A percentile compares a stretch with the other conserved stretches of the same genome.
phyloP scores from a whole-genome alignment of 2,797 vertebrate genomes.

The Enteromius radiatus region DNA sequence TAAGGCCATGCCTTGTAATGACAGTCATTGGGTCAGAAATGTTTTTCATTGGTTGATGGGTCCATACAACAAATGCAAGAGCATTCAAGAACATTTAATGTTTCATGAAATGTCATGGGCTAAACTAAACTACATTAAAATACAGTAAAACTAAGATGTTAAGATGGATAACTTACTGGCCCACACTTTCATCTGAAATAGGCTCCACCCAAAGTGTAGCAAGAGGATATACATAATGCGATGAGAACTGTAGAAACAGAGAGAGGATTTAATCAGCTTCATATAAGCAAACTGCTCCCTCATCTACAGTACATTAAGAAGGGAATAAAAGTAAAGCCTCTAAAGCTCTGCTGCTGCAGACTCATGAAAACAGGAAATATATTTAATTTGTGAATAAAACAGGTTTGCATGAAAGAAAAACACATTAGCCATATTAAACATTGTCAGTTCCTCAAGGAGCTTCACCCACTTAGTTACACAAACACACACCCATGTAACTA shows the following conservation, averaged over 20 bases:
- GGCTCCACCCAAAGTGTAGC: constrained; percentile 93
- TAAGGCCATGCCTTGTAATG: constrained; percentile 84
- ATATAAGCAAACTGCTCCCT: constrained; percentile 12
- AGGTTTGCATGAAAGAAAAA: background rate
- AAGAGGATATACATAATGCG: constrained; percentile 89
- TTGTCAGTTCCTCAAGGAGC: background rate
- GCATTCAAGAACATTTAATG: background rate
- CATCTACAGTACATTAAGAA: background rate
- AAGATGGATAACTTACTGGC: constrained; percentile 82
- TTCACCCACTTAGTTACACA: background rate
- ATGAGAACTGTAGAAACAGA: constrained; percentile 85
- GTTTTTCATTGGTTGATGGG: background rate
- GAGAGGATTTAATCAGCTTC: background rate
- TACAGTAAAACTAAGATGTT: background rate
- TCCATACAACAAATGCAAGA: background rate
- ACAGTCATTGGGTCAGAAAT: background rate
- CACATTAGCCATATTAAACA: background rate
- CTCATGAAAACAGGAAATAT: background rate
- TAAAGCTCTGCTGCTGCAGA: background rate
- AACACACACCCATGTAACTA: background rate
- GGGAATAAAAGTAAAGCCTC: background rate
- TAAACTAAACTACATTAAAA: background rate
- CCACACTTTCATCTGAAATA: constrained; percentile 83
- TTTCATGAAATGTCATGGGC: background rate
- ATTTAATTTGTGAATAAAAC: background rate